Evolutionary conservation across 92 coral and sea anemone species (phyloP).

Genomic region (Zoanthus solanderi): DNA sequence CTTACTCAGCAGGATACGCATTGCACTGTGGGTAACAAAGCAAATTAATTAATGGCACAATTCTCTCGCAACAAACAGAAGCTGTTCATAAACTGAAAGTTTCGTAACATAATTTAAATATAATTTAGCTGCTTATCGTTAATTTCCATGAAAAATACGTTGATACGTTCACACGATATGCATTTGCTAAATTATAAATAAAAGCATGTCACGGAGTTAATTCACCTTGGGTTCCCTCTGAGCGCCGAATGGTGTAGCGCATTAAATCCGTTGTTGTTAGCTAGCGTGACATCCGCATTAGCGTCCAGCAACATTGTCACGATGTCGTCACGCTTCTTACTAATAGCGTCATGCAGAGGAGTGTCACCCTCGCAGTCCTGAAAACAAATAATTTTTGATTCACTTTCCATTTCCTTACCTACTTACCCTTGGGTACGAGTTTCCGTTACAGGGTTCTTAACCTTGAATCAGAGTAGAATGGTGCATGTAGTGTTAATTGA

Average conservation of each 20-base stretch:
- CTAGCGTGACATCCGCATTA: constrained; percentile 85
- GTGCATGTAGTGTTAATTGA: no score
- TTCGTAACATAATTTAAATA: no score
- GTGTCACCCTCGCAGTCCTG: constrained; percentile 99
- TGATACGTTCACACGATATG: no score
- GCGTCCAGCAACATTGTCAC: constrained; percentile 87
- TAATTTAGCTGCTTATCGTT: no score
- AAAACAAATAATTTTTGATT: not conserved
- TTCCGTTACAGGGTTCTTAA: no score
- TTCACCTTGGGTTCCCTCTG: constrained; percentile 97
- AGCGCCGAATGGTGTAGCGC: constrained; percentile 95
- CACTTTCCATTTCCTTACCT: no score
- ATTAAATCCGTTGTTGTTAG: constrained; percentile 96
- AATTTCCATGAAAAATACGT: no score
- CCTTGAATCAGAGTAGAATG: no score
- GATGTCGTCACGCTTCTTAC: constrained; percentile 96
- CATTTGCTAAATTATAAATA: not conserved
- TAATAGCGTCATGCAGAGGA: constrained; percentile 94
- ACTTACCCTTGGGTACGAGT: no score
- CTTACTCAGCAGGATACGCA: constrained; percentile 92
- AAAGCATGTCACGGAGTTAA: not conserved
- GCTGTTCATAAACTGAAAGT: no score
- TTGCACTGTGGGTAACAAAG: constrained; percentile 72
- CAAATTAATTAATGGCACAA: not conserved
- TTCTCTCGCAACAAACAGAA: not conserved